phyloP scores from a whole-genome alignment of 2,113 vertebrate species.

The Bufo bufo region DNA sequence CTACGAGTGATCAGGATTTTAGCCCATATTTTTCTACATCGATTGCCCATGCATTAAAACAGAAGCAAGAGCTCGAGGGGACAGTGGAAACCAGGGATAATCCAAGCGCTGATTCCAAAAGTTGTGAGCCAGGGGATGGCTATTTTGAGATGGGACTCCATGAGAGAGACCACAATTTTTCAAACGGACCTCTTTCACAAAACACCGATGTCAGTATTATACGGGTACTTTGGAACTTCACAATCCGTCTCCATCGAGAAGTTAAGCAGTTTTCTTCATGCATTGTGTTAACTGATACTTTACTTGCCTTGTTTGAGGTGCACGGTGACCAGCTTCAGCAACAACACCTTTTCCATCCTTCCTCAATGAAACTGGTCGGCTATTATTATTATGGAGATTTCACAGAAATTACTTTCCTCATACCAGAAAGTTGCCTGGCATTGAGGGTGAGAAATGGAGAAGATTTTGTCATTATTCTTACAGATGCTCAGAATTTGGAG shows the following conservation, averaged over 20 bases:
- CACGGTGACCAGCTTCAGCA: slow-evolving; percentile 67
- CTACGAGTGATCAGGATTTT: slow-evolving; percentile 82
- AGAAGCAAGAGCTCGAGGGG: slow-evolving; percentile 63
- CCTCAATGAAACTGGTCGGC: slow-evolving; percentile 74
- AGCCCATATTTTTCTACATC: slow-evolving; percentile 78
- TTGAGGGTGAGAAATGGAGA: slow-evolving; percentile 72
- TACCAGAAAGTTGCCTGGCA: slow-evolving; percentile 83
- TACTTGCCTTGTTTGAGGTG: slow-evolving; percentile 80
- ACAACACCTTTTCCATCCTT: slow-evolving; percentile 73
- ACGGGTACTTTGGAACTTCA: slow-evolving; percentile 84
- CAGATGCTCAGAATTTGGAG: slow-evolving; percentile 77
- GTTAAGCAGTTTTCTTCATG: slow-evolving; percentile 82
- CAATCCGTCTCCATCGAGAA: slow-evolving; percentile 77
- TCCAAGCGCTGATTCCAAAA: slow-evolving; percentile 51
- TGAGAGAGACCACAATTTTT: slow-evolving; percentile 70
- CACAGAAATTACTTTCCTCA: slow-evolving; percentile 74
- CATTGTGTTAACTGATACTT: slow-evolving; percentile 78
- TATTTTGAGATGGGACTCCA: slow-evolving; percentile 96
- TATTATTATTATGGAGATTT: slow-evolving; percentile 79
- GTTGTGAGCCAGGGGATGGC: slow-evolving; percentile 76
- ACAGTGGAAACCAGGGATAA: slow-evolving; percentile 64
- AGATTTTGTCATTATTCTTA: slow-evolving; percentile 79
- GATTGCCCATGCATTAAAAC: slow-evolving; percentile 73
- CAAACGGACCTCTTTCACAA: slow-evolving; percentile 49
- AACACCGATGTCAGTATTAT: slow-evolving; percentile 68